Evolutionary conservation across 1,140 invertebrate species (phyloP).

Genomic region (Drosophila azteca): DNA sequence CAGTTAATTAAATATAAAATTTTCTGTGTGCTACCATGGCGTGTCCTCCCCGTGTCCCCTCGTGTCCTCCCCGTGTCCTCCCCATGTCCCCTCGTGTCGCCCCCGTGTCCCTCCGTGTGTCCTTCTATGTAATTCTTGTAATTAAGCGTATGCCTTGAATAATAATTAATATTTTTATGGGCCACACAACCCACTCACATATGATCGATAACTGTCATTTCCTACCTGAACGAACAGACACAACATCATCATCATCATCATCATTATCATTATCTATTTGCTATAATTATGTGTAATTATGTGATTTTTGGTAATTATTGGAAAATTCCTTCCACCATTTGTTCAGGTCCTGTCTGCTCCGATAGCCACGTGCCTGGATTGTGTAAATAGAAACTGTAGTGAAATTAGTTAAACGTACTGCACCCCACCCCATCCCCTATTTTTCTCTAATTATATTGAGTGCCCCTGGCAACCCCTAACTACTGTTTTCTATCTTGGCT

Average conservation of each 20-base stretch:
- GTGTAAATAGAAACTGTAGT: slow-evolving; percentile 67
- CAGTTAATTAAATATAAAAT: slow-evolving; percentile 78
- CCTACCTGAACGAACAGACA: slow-evolving; percentile 8
- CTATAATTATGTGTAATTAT: slow-evolving; percentile 76
- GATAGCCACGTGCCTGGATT: slow-evolving; percentile 56
- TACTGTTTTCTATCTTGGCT: slow-evolving; percentile 22
- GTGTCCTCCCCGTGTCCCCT: slow-evolving; percentile 26
- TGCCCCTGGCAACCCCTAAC: slow-evolving; percentile 57
- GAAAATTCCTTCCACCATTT: slow-evolving; percentile 57
- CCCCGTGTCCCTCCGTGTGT: neutral
- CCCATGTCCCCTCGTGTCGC: slow-evolving; percentile 5
- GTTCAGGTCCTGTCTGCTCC: slow-evolving; percentile 21
- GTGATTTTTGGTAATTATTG: slow-evolving; percentile 79
- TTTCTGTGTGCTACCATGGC: slow-evolving; percentile 33
- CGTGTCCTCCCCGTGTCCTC: too few species aligned
- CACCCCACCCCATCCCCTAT: neutral
- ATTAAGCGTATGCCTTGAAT: slow-evolving; percentile 70
- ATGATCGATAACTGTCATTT: slow-evolving; percentile 16
- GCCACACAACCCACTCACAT: slow-evolving; percentile 1
- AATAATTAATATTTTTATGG: slow-evolving; percentile 64
- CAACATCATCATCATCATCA: neutral
- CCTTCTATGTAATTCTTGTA: slow-evolving; percentile 54
- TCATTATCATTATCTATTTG: slow-evolving; percentile 59
- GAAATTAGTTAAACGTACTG: slow-evolving; percentile 63
- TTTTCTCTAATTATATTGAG: slow-evolving; percentile 61